These are phyloP conservation scores for Radopholus similis DNA, from an alignment of 1,140 invertebrate genomes.

Conservation along the genomic window DNA sequence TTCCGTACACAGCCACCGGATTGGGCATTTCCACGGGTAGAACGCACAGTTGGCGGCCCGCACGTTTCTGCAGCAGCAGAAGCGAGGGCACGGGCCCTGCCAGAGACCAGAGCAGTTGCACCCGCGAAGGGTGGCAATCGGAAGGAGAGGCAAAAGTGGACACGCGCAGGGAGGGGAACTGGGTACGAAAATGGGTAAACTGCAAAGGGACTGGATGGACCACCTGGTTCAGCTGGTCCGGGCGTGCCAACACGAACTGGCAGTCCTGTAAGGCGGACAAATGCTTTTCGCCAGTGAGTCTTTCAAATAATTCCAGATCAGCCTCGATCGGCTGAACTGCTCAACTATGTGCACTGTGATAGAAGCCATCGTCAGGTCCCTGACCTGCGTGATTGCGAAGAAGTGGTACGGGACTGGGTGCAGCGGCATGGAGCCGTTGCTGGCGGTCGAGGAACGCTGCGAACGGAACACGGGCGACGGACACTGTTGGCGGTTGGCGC, in stretches of 20 bases:
- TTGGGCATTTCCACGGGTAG: slow-evolving; percentile 10
- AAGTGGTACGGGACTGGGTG: not conserved
- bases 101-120: slow-evolving; percentile 7
- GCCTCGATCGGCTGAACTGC: not conserved
- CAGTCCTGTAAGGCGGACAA: slow-evolving; percentile 10
- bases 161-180: not conserved
- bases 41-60: not conserved
- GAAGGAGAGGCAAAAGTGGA: not conserved
- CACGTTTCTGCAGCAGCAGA: slow-evolving; percentile 7
- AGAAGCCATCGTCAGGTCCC: not conserved
- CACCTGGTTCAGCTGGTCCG: slow-evolving; percentile 4
- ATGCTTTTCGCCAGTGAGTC: not conserved
- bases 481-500: not conserved
- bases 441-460: not conserved
- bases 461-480: slow-evolving; percentile 3
- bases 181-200: not conserved
- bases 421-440: not conserved
- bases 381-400: slow-evolving; percentile 7
- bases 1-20: not conserved
- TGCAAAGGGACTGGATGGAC: not conserved
- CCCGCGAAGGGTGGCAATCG: not conserved
- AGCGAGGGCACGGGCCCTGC: not conserved
- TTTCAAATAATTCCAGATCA: not conserved
- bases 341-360: not conserved
- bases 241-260: not conserved